Evolutionary conservation across 2,113 vertebrate genomes (phyloP), one percentile per base, ranked within the genome.

Genomic region (Tachycineta bicolor): DNA sequence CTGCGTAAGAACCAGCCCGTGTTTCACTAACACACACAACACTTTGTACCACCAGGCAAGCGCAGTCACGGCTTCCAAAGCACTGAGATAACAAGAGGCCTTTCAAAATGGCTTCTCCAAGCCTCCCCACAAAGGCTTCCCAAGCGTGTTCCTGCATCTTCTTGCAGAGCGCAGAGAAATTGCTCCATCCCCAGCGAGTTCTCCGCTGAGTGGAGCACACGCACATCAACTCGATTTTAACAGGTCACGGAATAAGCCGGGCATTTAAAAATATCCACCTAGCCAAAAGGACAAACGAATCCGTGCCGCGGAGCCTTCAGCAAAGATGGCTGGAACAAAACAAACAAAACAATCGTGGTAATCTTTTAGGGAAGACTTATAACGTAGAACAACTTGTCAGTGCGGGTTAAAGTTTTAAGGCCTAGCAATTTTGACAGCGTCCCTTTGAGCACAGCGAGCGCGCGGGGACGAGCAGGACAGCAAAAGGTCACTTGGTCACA

Each of bases 381-480:
- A 95, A 93, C 44, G 87, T 88, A 92, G 96, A 94, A 94, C 94
- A 96, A 97, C 47, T 93, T 97, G 97, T 97, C 95, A 97, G 93
- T 4, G 91, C 43, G 15, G 53, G 74, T 97, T 97, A 88, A 95
- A 97, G 93, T 96, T 97, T 97, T 92, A 97, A 97, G 80, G 53
- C 63, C 90, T 95, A 97, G 94, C 86, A 95, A 96, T 94, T 93
- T 93, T 96, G 94, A 95, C 97, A 97, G 91, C 55, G 74, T 97
- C 92, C 96, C 92, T 97, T 17, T 91, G 97, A 97, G 97, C 95
- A 73, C 67, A 94, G 87, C 37, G 87, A 94, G 93, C 95, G 93
- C 88, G 70, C 67, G 90, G 95, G 91, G 93, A 96, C 68, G 75
- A 93, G 73, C 73, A 89, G 93, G 85, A 96, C 93, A 84, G 81